These are phyloP conservation scores for Magallana angulata DNA, from an alignment of 1,140 invertebrate genomes.

Conservation along the genomic window DNA sequence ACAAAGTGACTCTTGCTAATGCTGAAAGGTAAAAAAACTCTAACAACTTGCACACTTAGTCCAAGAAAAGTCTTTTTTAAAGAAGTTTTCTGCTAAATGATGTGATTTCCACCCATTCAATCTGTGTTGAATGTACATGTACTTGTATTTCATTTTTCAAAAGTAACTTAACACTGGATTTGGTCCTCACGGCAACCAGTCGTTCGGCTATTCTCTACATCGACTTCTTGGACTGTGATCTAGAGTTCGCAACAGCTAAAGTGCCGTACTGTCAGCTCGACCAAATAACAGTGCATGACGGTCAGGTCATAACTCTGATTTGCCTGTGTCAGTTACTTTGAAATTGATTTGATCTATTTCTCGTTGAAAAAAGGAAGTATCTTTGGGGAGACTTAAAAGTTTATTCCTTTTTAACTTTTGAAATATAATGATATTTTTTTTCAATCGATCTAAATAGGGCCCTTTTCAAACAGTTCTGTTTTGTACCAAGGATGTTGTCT, in stretches of 20 bases:
- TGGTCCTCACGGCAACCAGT: not conserved
- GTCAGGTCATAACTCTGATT: not conserved
- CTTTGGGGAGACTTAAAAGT: not conserved
- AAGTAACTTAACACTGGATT: conserved; percentile 15
- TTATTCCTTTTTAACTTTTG: not conserved
- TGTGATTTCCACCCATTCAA: no score
- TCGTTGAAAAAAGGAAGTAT: no score
- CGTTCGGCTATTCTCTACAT: not conserved
- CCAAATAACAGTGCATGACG: conserved; percentile 20
- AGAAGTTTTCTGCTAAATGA: no score
- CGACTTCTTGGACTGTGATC: not conserved
- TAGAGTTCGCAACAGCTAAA: conserved; percentile 27
- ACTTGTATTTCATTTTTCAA: not conserved
- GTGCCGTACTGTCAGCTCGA: conserved; percentile 27
- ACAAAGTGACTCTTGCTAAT: no score
- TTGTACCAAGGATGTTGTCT: conserved; percentile 23
- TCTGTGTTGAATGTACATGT: no score
- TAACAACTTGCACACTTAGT: no score
- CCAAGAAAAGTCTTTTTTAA: no score
- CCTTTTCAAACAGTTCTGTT: not conserved
- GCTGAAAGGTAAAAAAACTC: no score
- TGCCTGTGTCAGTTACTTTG: no score
- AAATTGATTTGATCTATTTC: no score
- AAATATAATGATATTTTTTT: not conserved
- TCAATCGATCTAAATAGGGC: not conserved